Conservation (phyloP, 2,113 vertebrate genomes). For the Ailurus styani region DNA sequence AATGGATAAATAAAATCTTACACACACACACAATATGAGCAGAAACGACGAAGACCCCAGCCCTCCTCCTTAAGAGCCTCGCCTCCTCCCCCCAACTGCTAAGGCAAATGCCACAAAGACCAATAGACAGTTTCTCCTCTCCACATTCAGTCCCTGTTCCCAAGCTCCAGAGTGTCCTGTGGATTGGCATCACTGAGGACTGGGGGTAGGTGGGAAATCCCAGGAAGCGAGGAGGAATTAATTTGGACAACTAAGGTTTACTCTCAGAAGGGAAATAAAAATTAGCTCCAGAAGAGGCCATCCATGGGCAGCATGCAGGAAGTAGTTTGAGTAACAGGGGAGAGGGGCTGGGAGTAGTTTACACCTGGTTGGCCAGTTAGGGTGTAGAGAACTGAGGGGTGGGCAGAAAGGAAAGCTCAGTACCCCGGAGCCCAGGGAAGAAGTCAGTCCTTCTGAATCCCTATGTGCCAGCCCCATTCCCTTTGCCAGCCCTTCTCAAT, state of each 20-base stretch:
- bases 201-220: background rate
- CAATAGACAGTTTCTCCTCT: background rate
- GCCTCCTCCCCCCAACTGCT: background rate
- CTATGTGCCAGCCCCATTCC: background rate
- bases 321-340: background rate
- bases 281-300: background rate
- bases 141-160: background rate
- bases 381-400: too few species aligned
- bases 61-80: background rate
- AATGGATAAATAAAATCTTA: background rate
- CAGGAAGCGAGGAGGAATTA: background rate
- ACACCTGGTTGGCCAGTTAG: background rate
- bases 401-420: background rate
- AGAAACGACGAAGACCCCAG: background rate
- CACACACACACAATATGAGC: background rate
- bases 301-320: background rate
- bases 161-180: background rate
- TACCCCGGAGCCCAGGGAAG: accelerated
- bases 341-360: background rate
- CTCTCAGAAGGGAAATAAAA: background rate
- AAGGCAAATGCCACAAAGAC: background rate
- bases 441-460: background rate
- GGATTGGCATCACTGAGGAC: background rate
- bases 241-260: background rate
- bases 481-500: background rate